Base-by-base conservation (phyloP, 2,797 vertebrate species). In the Knipowitschia caucasica region DNA sequence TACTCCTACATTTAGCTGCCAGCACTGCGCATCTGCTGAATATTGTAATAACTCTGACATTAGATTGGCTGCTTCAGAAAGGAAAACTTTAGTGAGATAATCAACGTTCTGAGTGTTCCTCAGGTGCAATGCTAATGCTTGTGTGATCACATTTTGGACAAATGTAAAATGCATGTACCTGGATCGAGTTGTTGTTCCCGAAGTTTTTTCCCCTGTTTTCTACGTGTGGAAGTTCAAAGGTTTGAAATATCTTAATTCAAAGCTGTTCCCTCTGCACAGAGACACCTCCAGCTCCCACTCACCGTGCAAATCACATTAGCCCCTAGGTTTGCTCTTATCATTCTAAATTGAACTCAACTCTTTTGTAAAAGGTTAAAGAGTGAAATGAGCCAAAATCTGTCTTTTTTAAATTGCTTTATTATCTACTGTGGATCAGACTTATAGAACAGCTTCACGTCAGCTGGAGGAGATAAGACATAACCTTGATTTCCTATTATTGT, bases 1-100 rank as follows among this genome's bases (percentile, higher is more conserved):
- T 49, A 64, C 80, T 75, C 69, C 76, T 73, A 75, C 78, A 66
- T 80, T 81, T 66, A 66, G 54, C 70, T 71, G 67, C 23, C n/a
- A 43, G 64, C 69, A 69, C 66, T 64, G 54, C 63, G 62, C 67
- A 62, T 53, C 53, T 47, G 45, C 59, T 31, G 47, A 71, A 38
- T 27, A 52, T 70, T 64, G 33, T 50, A 66, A 75, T 51, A 38
- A 45, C 45, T 68, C 65, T 77, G 59, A 75, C 67, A 67, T 69
- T 45, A 72, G 53, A n/a, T 18, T 46, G 25, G 21, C 39, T 26
- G 54, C 21, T 45, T 36, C 23, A 53, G 62, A 42, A 57, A 47
- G 3, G 35, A 27, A 35, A 6, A 24, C n/a, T n/a, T n/a, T n/a
- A n/a, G n/a, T n/a, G n/a, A n/a, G n/a, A n/a, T n/a, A n/a, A n/a